These are phyloP conservation scores for Anabacerthia variegaticeps DNA, from an alignment of 2,797 vertebrate species.

Conservation along the genomic window DNA sequence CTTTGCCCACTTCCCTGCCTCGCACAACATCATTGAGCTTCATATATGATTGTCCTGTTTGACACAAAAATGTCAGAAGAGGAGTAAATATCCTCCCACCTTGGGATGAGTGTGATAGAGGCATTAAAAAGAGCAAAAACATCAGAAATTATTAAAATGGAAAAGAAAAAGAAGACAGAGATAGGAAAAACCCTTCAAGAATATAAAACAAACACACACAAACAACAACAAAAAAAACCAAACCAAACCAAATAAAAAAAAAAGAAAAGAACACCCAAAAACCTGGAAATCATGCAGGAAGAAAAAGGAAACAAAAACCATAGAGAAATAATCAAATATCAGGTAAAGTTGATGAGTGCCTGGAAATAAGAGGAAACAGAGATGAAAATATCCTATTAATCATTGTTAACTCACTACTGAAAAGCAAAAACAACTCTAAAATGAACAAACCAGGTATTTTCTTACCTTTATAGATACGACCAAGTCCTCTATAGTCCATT, in stretches of 20 bases:
- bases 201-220: background rate
- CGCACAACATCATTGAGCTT: background rate
- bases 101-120: background rate
- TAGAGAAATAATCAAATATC: background rate
- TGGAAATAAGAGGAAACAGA: background rate
- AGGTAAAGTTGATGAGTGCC: background rate
- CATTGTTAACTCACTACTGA: background rate
- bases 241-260: no score
- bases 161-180: background rate
- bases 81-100: background rate
- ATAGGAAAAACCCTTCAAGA: background rate
- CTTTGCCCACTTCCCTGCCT: background rate
- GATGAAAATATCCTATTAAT: background rate
- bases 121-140: background rate
- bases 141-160: background rate
- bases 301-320: background rate
- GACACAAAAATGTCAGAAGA: background rate
- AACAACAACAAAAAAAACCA: no score
- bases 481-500: constrained; percentile 87
- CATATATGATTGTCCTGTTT: background rate
- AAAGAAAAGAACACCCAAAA: background rate
- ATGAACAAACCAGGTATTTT: background rate
- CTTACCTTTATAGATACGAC: constrained; percentile 86
- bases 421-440: background rate
- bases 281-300: background rate